Conservation (phyloP, 2,797 vertebrate genomes). For the Helostoma temminkii region DNA sequence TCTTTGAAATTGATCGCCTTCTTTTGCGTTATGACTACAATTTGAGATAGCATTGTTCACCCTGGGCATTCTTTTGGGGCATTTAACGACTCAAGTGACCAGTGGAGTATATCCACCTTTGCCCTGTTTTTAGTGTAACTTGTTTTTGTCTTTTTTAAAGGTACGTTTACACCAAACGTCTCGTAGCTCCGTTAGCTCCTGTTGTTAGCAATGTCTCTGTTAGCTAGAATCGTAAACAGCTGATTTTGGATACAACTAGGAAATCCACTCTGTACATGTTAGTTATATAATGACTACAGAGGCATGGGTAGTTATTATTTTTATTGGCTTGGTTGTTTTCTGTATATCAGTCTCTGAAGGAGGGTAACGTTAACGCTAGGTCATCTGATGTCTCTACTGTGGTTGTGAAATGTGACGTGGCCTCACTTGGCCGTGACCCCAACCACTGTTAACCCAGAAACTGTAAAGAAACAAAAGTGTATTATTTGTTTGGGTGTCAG, state of each 20-base stretch:
- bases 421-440: conserved; percentile 27
- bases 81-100: background rate
- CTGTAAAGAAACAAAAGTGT: too few relatives aligned
- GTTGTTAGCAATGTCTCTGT: conserved; percentile 14
- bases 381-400: background rate
- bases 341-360: too few relatives aligned
- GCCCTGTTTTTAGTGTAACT: conserved; percentile 10
- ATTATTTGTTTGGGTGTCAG: background rate
- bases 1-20: conserved; percentile 62
- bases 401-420: conserved; percentile 66
- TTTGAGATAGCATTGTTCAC: background rate
- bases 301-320: rapidly evolving
- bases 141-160: conserved; percentile 48
- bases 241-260: background rate
- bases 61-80: background rate
- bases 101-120: background rate
- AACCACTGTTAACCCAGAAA: conserved; percentile 3
- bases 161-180: conserved; percentile 47
- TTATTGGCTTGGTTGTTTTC: background rate
- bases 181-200: conserved; percentile 16
- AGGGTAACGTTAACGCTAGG: too few relatives aligned
- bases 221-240: conserved; percentile 14
- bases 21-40: background rate
- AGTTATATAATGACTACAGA: rapidly evolving
- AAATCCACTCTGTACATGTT: rapidly evolving